Evolutionary conservation across 30 jellyfish, hydroid and myxozoan species (phyloP).

Genomic region (Cassiopea andromeda): DNA sequence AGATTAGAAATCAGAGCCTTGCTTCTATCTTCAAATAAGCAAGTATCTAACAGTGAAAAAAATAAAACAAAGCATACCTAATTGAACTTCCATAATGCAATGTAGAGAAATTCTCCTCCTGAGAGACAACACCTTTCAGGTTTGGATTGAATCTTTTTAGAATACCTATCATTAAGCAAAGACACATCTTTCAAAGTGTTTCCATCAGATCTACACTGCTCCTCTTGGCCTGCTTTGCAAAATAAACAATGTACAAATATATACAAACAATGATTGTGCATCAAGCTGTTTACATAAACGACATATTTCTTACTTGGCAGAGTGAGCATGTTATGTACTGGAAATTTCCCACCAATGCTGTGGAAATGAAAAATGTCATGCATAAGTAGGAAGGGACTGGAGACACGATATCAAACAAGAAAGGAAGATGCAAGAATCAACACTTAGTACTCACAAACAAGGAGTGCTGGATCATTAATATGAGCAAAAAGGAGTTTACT

Average conservation of each 20-base stretch:
- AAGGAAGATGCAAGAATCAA: no score
- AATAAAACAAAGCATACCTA: slow-evolving; percentile 6
- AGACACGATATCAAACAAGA: neutral
- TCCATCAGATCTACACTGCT: neutral
- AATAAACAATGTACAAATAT: no score
- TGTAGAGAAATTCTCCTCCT: slow-evolving; percentile 56
- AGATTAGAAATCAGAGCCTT: no score
- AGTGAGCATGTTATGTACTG: slow-evolving; percentile 17
- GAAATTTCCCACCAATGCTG: slow-evolving; percentile 54
- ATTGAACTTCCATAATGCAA: slow-evolving; percentile 58
- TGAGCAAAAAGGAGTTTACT: no score
- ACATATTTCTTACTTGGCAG: slow-evolving; percentile 39
- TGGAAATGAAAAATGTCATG: neutral
- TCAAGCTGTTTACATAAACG: no score
- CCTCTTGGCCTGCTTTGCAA: neutral
- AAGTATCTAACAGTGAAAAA: neutral
- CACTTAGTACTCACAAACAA: no score
- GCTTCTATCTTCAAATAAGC: no score
- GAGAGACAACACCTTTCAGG: slow-evolving; percentile 51
- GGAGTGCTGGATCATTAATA: no score
- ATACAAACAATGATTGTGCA: no score
- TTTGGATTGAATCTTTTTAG: slow-evolving; percentile 57
- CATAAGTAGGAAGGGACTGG: neutral
- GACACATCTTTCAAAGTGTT: no score
- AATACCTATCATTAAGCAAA: slow-evolving; percentile 20